Evolutionary conservation across 2,888 invertebrate species (phyloP), one percentile per base, ranked within the genome.

Genomic region (Gastrophysa polygoni): DNA sequence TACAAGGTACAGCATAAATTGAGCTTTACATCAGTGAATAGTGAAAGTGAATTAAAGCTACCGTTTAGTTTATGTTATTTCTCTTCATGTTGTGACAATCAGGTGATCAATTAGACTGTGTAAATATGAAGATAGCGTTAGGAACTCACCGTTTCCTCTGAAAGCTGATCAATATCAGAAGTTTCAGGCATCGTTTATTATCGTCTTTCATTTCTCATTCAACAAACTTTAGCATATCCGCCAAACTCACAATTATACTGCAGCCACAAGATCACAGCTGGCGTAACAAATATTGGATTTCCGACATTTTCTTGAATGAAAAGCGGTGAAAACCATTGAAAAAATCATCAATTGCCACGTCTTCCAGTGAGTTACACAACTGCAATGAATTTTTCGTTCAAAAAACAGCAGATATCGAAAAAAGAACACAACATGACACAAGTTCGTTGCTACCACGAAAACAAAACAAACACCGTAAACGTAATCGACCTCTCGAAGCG

Each of bases 151-250:
- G 50, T 50, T 11, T 58, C 38, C 16, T 47, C 43, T 21, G 34
- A 2, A 43, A 18, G 18, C 32, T 46, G 47, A 11, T 29, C 34
- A 17, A 50, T 38, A 50, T 58, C 58, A 50, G 58, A 21, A 20
- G 58, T 50, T 11, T 24, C 34, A 18, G 58, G 58, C 58, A 58
- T 58, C 8, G 16, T 32, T 50, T 20, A 8, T 21, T 8, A 58
- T 38, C n/a, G 47, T 18, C 38, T 32, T 38, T 6, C 58, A 58
- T 58, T 18, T 32, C n/a, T n/a, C 49, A 38, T 38, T 38, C 38
- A 38, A n/a, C n/a, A n/a, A n/a, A n/a, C n/a, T n/a, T 11, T 14
- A 38, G 11, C 1, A 38, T 32, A 32, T 32, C 10, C 10, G 5
- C 29, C 8, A 8, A 32, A 10, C 38, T 3, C n/a, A n/a, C n/a